A percentile compares a stretch with the other conserved stretches of the same genome.
Conservation (phyloP, 2,797 vertebrate species). For the Cetoscarus ocellatus region DNA sequence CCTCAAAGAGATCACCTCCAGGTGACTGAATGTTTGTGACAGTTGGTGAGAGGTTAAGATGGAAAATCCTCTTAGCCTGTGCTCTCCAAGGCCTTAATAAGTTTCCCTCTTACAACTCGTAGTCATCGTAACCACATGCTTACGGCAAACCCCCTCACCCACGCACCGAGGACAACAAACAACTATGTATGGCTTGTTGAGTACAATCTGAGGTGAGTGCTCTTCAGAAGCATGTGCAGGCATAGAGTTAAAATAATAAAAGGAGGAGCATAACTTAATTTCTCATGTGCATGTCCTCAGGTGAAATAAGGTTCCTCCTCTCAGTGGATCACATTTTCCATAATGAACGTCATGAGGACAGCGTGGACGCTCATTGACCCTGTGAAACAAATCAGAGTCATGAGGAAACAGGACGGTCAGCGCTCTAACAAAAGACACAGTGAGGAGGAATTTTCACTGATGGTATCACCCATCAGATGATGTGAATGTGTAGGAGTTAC, state of each 20-base stretch:
- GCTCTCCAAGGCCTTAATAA: constrained; percentile 10
- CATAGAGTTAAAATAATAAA: too few relatives aligned
- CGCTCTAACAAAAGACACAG: constrained; percentile 1
- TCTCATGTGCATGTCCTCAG: constrained; percentile 38
- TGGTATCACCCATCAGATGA: constrained; percentile 24
- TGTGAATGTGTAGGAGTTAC: neutral
- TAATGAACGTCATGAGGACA: constrained; percentile 72
- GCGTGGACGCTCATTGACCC: constrained; percentile 49
- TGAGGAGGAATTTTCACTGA: too few relatives aligned
- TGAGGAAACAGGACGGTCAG: constrained; percentile 40
- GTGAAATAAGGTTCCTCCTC: constrained; percentile 2
- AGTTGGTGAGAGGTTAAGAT: constrained; percentile 70
- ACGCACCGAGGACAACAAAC: neutral
- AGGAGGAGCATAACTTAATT: constrained; percentile 14
- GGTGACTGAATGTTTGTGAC: constrained; percentile 73
- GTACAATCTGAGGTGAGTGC: neutral
- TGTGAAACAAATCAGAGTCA: constrained; percentile 71
- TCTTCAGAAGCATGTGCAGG: too few relatives aligned
- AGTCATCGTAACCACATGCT: constrained; percentile 31
- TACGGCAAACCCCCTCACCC: constrained; percentile 21
- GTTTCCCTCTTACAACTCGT: constrained; percentile 34
- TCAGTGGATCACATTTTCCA: constrained; percentile 46
- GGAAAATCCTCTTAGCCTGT: constrained; percentile 78
- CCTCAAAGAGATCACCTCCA: constrained; percentile 65
- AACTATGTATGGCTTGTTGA: neutral